Evolutionary conservation across 2,113 vertebrate species (phyloP), one percentile per base, ranked within the genome.

Genomic region (Hypocryptadius cinnamomeus): DNA sequence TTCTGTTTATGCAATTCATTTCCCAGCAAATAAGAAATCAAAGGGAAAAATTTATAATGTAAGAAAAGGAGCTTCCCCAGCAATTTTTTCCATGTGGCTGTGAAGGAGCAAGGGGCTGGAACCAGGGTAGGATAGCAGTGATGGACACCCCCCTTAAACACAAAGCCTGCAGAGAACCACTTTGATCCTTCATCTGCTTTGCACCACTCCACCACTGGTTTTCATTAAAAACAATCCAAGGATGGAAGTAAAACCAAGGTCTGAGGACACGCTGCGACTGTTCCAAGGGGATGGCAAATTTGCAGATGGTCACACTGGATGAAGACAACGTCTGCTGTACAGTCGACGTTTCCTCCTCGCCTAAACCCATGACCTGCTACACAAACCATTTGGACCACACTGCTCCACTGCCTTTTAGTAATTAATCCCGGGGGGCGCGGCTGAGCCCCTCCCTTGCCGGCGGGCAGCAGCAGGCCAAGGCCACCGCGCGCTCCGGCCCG

Each of bases 401-500:
- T 25, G 80, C 42, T 85, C 88, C 79, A 14, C 83, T 79, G 81
- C 71, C 70, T 84, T 87, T 96, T 79, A 91, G 97, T 98, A 98
- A 98, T 98, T 97, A 97, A 98, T 95, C 95, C 97, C 77, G 6
- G 88, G 97, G 95, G 97, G 92, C 5, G 85, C 82, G 92, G 97
- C 95, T 51, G 45, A 94, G 91, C 95, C 97, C 93, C 72, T 92
- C 76, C 78, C 56, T 47, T 10, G 54, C 64, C 3, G 0, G 16
- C 0, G 1, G 50, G 88, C 6, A 20, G 77, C 79, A 16, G 40
- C 40, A 15, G 35, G 30, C 24, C 0, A 5, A 64, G 70, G 30
- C 35, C 33, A 39, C 7, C 6, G 39, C 0, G 0, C 0, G 2
- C 40, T 42, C 18, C 0, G 8, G 88, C 93, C 37, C 37, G 40